Base-by-base conservation (phyloP, 2,888 invertebrate species). In the Rotaria sp. region DNA sequence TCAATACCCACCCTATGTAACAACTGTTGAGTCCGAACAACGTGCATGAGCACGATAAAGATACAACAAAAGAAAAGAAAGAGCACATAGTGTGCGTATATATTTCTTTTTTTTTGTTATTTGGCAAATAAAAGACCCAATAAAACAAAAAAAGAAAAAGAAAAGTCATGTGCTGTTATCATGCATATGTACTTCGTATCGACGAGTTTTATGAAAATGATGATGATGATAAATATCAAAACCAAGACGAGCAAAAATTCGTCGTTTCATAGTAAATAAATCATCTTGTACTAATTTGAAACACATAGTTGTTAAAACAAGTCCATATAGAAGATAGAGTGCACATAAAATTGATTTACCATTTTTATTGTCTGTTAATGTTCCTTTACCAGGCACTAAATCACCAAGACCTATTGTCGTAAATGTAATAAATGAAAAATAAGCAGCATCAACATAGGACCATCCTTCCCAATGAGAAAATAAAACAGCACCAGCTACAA, bases 371-470 rank as follows among this genome's bases (percentile, higher is more conserved):
- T 41, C 41, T 24, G 84, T 84, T 50, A 87, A 41, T 48, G 85
- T 85, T 45, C 84, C 84, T 45, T 87, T 84, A 15, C 87, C 87
- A 11, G 87, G 87, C 13, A 87, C 87, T 84, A 86, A 86, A 84
- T 87, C 87, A 26, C 87, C 87, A 48, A 87, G 86, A 48, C 87
- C 87, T 45, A 87, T 86, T 5, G 87, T 87, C 15, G 87, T 86
- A 67, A 87, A 87, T 52, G 87, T 87, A 38, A 87, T 87, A 59
- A 87, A 87, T 84, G 87, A 87, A 84, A 87, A 87, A 85, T 87
- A 87, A 75, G 87, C 87, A 55, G 86, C 87, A 74, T 86, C 87
- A 35, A 87, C 24, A 57, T 86, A 84, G 5, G 74, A 59, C 87
- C 87, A 87, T 30, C 86, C 74, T 85, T 87, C 87, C 74, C 87